A percentile compares a stretch with the other conserved stretches of the same genome.
Evolutionary conservation across 2,888 invertebrate species (phyloP).

Genomic region (Drosophila mettleri): DNA sequence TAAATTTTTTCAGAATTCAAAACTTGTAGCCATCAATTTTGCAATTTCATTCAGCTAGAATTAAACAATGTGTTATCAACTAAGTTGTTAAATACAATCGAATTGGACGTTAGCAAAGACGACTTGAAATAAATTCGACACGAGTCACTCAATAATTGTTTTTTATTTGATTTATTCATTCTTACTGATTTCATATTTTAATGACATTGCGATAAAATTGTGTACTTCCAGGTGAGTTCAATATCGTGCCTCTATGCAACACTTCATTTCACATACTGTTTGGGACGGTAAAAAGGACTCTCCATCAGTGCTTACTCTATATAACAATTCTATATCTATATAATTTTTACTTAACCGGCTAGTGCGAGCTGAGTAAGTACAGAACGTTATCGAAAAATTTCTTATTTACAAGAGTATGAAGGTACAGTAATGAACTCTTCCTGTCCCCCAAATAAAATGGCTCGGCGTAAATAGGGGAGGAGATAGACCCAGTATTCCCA

Average conservation of each 20-base stretch:
- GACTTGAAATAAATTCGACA: no score
- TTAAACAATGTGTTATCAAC: no score
- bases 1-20: no score
- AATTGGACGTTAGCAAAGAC: no score
- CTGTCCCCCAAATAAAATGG: slow-evolving; percentile 26
- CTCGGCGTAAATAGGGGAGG: slow-evolving; percentile 14
- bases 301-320: neutral
- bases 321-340: neutral
- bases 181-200: neutral
- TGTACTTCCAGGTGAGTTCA: slow-evolving; percentile 43
- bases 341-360: neutral
- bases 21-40: no score
- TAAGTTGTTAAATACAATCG: no score
- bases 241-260: neutral
- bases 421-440: slow-evolving; percentile 18
- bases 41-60: no score
- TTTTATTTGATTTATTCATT: neutral
- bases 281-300: slow-evolving; percentile 6
- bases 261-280: neutral
- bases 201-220: neutral
- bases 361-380: neutral
- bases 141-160: neutral
- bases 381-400: neutral
- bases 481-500: no score
- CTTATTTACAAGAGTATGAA: neutral